phyloP scores from a whole-genome alignment of 2,113 vertebrate species.

The Trachemys scripta region DNA sequence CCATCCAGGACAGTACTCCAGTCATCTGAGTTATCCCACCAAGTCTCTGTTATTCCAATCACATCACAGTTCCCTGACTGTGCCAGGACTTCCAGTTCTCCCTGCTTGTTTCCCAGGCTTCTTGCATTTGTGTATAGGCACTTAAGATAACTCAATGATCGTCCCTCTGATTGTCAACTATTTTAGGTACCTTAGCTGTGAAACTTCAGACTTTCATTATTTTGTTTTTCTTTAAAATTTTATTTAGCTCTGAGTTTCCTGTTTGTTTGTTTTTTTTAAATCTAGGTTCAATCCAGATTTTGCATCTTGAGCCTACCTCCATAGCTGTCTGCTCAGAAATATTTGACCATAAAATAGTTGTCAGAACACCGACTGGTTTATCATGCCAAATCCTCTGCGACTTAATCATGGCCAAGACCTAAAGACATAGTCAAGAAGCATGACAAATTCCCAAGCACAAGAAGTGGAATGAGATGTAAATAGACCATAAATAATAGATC shows the following conservation, averaged over 20 bases:
- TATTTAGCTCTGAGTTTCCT: neutral
- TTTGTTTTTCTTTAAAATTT: neutral
- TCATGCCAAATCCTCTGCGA: neutral
- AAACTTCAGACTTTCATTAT: neutral
- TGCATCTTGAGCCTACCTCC: neutral
- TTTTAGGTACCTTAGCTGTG: neutral
- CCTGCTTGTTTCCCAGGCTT: no score
- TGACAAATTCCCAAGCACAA: neutral
- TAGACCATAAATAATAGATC: neutral
- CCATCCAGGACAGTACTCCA: no score
- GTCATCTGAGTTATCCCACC: no score
- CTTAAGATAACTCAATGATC: no score
- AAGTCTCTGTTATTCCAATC: no score
- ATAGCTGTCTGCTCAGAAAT: neutral
- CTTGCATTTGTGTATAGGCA: no score
- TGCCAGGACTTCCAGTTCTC: no score
- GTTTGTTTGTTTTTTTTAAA: neutral
- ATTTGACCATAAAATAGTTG: neutral
- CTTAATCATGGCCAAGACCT: neutral
- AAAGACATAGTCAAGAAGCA: neutral
- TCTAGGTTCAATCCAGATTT: neutral
- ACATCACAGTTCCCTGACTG: no score
- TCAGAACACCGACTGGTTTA: neutral
- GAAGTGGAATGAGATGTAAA: neutral
- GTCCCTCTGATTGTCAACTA: neutral